Evolutionary conservation across 2,797 vertebrate genomes (phyloP), one percentile per base, ranked within the genome.

Genomic region (Nannoperca obscura): DNA sequence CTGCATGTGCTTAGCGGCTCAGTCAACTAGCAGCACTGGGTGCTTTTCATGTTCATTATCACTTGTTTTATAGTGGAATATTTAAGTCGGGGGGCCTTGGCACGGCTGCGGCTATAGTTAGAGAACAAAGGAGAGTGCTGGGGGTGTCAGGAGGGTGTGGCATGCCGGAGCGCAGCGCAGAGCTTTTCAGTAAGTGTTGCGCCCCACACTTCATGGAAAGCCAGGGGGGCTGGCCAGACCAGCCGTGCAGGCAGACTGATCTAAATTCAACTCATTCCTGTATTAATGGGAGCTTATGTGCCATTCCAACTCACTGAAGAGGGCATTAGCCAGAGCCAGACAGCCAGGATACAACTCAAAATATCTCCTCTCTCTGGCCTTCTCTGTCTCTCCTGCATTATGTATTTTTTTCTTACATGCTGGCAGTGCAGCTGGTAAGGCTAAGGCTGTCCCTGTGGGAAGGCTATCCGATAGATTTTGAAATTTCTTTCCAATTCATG

Each of bases 211-310:
- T 94, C 93, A 93, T 94, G 94, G 94, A 94, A 94, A 94, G 91
- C 88, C 84, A 68, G 86, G 86, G 84, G 90, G 89, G 83, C 74
- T 78, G 86, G 84, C 80, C 81, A 82, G 91, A 61, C 82, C 69
- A 84, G 89, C 75, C 83, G 40, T 80, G 83, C 83, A 90, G 84
- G 90, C 93, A 94, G 93, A 94, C 94, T 61, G 90, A 90, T 92
- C 94, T 95, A 95, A 95, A 95, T 95, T 94, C 93, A 95, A 95
- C 93, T 94, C 94, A 95, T 95, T 95, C 94, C 92, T 93, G 93
- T 95, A 94, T 95, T 95, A 95, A 95, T 94, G 93, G 92, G 92
- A 91, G 94, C 93, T 95, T 95, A 95, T 91, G 90, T 92, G 89
- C 88, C 88, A 94, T 94, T 94, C 93, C 92, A 90, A 85, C 92